Percentiles rank a stretch among this genome's conserved stretches.
Evolutionary conservation across 2,888 invertebrate species (phyloP).

Genomic region (Resseliella maxima): DNA sequence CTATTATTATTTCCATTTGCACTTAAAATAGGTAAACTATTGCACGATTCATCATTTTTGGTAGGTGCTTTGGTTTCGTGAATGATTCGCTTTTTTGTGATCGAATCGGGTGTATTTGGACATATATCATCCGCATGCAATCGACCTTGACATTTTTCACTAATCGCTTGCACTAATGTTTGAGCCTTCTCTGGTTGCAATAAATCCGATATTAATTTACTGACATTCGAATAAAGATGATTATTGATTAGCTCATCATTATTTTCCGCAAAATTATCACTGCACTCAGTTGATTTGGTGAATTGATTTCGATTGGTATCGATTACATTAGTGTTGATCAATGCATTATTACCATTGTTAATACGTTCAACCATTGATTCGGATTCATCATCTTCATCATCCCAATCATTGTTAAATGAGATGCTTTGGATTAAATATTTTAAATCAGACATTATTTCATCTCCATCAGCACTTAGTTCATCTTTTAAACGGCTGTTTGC

Average conservation of each 20-base stretch:
- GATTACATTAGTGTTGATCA: conserved; percentile 56
- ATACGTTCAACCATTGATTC: not conserved
- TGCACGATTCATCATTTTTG: not conserved
- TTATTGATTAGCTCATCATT: conserved; percentile 57
- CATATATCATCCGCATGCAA: not conserved
- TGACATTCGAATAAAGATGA: conserved; percentile 62
- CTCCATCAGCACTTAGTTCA: conserved; percentile 63
- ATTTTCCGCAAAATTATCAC: conserved; percentile 11
- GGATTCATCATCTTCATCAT: conserved; percentile 56
- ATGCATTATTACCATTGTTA: conserved; percentile 59
- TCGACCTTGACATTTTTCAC: conserved; percentile 57
- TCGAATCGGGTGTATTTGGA: not conserved
- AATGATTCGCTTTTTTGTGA: conserved; percentile 1
- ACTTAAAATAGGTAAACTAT: not conserved
- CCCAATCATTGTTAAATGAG: conserved; percentile 62
- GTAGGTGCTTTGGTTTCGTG: not conserved
- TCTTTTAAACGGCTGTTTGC: conserved; percentile 63
- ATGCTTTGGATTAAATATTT: conserved; percentile 64
- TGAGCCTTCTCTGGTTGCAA: conserved; percentile 63
- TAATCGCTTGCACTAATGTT: conserved; percentile 60
- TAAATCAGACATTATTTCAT: conserved; percentile 65
- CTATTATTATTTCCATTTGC: conserved; percentile 55
- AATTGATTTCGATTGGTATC: not conserved
- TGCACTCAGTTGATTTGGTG: not conserved
- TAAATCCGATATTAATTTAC: conserved; percentile 63